A percentile compares a stretch with the other conserved stretches of the same genome.
Evolutionary conservation across 2,888 invertebrate genomes (phyloP).

Genomic region (Oscheius sp.): DNA sequence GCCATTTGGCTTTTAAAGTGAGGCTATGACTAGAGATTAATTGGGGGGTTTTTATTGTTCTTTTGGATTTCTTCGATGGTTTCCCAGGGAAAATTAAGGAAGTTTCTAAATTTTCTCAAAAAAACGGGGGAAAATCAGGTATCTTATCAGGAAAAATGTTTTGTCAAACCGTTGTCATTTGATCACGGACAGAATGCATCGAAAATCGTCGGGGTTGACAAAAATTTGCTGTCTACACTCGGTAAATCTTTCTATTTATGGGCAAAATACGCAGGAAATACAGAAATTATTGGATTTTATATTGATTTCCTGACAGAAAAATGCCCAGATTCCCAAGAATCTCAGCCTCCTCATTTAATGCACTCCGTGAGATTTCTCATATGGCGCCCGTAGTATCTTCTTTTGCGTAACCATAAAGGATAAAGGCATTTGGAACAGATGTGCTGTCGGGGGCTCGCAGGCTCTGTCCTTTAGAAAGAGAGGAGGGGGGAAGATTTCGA

Average conservation of each 20-base stretch:
- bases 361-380: background rate
- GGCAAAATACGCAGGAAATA: no score
- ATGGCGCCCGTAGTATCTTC: slow-evolving; percentile 32
- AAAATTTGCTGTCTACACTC: no score
- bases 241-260: no score
- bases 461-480: background rate
- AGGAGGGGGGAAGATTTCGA: slow-evolving; percentile 24
- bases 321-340: background rate
- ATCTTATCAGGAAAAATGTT: no score
- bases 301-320: no score
- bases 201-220: no score
- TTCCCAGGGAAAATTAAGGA: background rate
- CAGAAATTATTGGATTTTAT: no score
- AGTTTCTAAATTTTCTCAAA: background rate
- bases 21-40: slow-evolving; percentile 1
- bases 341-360: background rate
- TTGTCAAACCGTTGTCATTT: no score
- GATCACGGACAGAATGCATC: no score
- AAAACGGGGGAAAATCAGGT: background rate
- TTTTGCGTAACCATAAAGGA: slow-evolving; percentile 55
- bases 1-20: background rate
- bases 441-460: slow-evolving; percentile 24
- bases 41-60: slow-evolving; percentile 9
- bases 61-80: background rate
- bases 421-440: slow-evolving; percentile 47